These are phyloP conservation scores for Acutogordius australiensis DNA, from an alignment of 2,888 invertebrate genomes.

Conservation along the genomic window DNA sequence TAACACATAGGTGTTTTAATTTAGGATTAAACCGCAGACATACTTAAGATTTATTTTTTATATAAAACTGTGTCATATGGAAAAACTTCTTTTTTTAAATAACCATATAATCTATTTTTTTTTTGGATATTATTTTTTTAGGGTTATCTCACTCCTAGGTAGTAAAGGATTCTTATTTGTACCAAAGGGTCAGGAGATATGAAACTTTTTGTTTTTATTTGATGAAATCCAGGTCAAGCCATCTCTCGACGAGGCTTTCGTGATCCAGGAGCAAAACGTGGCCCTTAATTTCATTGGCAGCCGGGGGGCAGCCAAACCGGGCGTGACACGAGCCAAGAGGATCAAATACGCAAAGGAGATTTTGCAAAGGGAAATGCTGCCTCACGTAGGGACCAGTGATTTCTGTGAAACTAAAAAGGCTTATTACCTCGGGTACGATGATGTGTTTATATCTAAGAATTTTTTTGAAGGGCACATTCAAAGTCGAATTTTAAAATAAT, in stretches of 20 bases:
- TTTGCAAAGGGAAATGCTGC: slow-evolving; percentile 95
- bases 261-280: slow-evolving; percentile 93
- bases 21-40: no score
- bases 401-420: slow-evolving; percentile 99
- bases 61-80: no score
- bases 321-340: slow-evolving; percentile 91
- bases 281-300: slow-evolving; percentile 93
- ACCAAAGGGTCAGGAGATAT: no score
- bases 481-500: slow-evolving; percentile 13
- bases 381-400: slow-evolving; percentile 93
- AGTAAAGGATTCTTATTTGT: no score
- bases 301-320: slow-evolving; percentile 62
- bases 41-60: no score
- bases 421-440: slow-evolving; percentile 65
- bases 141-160: no score
- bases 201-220: no score
- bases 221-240: slow-evolving; percentile 80
- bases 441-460: no score
- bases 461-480: slow-evolving; percentile 16
- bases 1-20: no score
- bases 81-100: no score
- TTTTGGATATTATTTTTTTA: no score
- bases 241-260: slow-evolving; percentile 91
- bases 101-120: no score
- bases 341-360: slow-evolving; percentile 98